Base-by-base conservation (phyloP, 2,888 invertebrate species). In the Automeris io region DNA sequence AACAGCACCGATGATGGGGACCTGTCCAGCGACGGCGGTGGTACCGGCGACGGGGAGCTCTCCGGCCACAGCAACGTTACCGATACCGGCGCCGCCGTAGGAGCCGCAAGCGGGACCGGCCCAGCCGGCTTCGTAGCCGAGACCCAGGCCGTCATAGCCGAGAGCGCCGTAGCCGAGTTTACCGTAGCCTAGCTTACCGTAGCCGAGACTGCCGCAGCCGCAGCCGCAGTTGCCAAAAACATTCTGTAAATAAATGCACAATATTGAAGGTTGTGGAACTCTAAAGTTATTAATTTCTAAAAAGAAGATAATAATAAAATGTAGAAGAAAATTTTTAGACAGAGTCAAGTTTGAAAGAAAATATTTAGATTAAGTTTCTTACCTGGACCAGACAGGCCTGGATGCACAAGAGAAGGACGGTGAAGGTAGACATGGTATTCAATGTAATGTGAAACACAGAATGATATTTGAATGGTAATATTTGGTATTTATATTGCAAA, bases 41-140 rank as follows among this genome's bases (percentile, higher is more conserved):
- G 42, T 49, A 18, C 70, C 67, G 33, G 47, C 46, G 0, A 66
- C 69, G 19, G 54, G 56, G 37, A 68, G 33, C 35, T 61, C 58
- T 0, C 66, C 66, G 11, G 38, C 48, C 2, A 64, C 61, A 2
- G 46, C 49, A 7, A 65, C 45, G 38, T 61, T 52, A 6, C 60
- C 63, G 26, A n/a, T n/a, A n/a, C n/a, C n/a, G n/a, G n/a, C n/a
- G n/a, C n/a, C n/a, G 13, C 37, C 34, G 9, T 22, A 21, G 9
- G 23, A 22, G 22, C 34, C 34, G 18, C 31, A 31, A 16, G 21
- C 26, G 9, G 24, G 25, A 16, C 38, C 38, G 33, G 33, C 23
- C 26, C 26, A 39, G 24, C 39, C 42, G 34, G 26, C 23, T 9
- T 29, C 33, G 33, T 31, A 40, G 31, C 39, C 42, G 19, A 37